phyloP scores from a whole-genome alignment of 1,140 invertebrate genomes.

The Euura lappo region DNA sequence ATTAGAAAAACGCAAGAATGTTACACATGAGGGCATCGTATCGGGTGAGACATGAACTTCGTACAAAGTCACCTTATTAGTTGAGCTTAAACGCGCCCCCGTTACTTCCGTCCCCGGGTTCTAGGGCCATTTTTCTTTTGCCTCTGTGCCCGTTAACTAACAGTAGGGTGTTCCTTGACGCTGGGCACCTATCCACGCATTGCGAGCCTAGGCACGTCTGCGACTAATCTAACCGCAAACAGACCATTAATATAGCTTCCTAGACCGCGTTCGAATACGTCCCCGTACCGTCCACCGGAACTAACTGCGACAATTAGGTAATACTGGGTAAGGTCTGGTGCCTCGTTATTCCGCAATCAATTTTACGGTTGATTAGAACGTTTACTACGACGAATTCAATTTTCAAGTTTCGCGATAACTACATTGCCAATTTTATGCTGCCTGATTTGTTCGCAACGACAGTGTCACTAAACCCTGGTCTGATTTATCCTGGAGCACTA shows the following conservation, averaged over 20 bases:
- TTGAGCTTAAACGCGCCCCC: neutral
- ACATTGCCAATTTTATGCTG: no score
- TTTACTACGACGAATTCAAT: neutral
- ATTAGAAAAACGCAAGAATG: neutral
- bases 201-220: conserved; percentile 8
- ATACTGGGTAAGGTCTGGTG: neutral
- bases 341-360: neutral
- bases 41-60: neutral
- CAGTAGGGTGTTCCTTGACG: neutral
- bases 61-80: conserved; percentile 1
- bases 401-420: no score
- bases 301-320: neutral
- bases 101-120: neutral
- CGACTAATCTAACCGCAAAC: conserved; percentile 10
- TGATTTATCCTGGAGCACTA: no score
- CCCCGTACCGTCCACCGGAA: neutral
- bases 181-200: conserved; percentile 7
- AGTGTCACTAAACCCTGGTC: no score
- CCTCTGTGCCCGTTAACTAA: conserved; percentile 1
- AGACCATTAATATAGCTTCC: conserved; percentile 13
- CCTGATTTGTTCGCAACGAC: no score
- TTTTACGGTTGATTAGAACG: neutral
- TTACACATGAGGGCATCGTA: neutral
- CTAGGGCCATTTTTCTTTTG: conserved; percentile 9
- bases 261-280: neutral